A percentile compares a stretch with the other conserved stretches of the same genome.
These are phyloP conservation scores for Neosilurus mollespiculum DNA, from an alignment of 2,797 vertebrate species.

Conservation along the genomic window DNA sequence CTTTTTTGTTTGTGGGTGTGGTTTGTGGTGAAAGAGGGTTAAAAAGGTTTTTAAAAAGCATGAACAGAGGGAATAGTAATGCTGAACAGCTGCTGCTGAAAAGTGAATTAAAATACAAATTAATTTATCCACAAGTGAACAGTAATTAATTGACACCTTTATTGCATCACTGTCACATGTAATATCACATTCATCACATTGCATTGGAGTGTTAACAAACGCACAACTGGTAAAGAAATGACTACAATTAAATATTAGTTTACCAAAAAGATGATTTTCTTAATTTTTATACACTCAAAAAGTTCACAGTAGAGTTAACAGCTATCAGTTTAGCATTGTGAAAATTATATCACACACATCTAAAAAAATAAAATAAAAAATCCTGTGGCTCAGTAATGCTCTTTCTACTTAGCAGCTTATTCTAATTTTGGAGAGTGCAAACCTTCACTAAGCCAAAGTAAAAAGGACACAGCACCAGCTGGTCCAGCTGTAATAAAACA, in stretches of 20 bases:
- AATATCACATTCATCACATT: neutral
- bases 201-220: neutral
- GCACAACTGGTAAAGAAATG: neutral
- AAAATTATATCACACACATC: neutral
- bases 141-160: neutral
- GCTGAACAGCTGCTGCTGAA: neutral
- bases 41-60: neutral
- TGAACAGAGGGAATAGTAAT: neutral
- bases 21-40: neutral
- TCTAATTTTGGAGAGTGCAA: too few species aligned
- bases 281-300: neutral
- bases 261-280: neutral
- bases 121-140: neutral
- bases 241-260: neutral
- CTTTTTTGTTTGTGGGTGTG: neutral
- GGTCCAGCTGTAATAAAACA: too few species aligned
- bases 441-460: too few species aligned
- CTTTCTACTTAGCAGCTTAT: neutral
- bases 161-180: neutral
- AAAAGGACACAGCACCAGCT: too few species aligned
- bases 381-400: neutral
- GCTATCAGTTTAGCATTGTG: neutral
- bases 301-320: neutral
- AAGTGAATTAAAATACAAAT: neutral
- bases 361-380: neutral